Base-by-base conservation (phyloP, 2,888 invertebrate species). In the Dynastes grantii region DNA sequence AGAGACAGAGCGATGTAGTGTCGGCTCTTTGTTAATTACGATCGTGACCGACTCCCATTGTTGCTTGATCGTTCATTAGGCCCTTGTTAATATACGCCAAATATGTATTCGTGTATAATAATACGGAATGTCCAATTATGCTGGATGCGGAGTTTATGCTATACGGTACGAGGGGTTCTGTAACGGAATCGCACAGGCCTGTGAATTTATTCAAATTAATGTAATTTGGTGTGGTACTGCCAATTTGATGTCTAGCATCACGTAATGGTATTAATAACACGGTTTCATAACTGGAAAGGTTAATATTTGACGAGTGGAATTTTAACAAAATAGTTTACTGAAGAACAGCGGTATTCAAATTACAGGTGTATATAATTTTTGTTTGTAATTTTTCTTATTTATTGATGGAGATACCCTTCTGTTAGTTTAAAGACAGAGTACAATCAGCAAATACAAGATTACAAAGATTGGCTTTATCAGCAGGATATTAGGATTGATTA, bases 21-120 rank as follows among this genome's bases (percentile, higher is more conserved):
- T 83, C 82, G 84, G 84, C 84, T 84, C 86, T 87, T 87, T 86
- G 87, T 85, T 87, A 87, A 87, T 87, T 87, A 87, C 85, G 79
- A 81, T 78, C 80, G 77, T 79, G 81, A 80, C 79, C 79, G 82
- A 76, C 81, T 79, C 80, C 68, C 71, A 81, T 82, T 80, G 81
- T 78, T 81, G 79, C 78, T 76, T 73, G 77, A 80, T 81, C 80
- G 80, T 81, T 83, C 83, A 83, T 83, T 82, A 83, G 79, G 80
- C 81, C 29, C 80, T 81, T 80, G 83, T 81, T 83, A 82, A 78
- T 78, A 64, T 68, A 68, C 55, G 73, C 63, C 77, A 68, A 67
- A 76, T 77, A 75, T 75, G 73, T 77, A 77, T 79, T 79, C 76
- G 40, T 55, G 65, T 65, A 73, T 77, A 70, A 73, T 77, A 70